These are phyloP conservation scores for Rugalucina vietnamica DNA, from an alignment of 2,888 invertebrate species.

Conservation along the genomic window DNA sequence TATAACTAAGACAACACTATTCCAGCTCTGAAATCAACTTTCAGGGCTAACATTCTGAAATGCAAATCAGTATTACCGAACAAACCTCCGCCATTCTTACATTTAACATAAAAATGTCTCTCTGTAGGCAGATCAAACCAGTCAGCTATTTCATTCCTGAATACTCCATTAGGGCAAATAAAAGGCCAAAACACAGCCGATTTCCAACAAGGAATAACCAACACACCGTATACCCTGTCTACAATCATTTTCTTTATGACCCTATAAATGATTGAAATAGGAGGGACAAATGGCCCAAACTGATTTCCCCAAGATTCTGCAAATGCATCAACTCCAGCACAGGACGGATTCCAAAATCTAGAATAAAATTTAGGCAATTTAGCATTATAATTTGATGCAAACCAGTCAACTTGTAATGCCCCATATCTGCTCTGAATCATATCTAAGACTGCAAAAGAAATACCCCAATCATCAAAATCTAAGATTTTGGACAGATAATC, in stretches of 20 bases:
- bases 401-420: constrained; percentile 35
- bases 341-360: constrained; percentile 42
- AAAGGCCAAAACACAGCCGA: not conserved
- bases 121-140: not conserved
- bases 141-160: not conserved
- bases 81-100: not conserved
- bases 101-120: not conserved
- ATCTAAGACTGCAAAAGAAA: constrained; percentile 24
- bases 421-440: constrained; percentile 27
- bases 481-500: constrained; percentile 38
- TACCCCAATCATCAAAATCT: constrained; percentile 55
- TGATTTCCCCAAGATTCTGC: not conserved
- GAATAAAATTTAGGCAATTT: constrained; percentile 43
- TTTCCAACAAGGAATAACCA: constrained; percentile 11
- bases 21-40: constrained; percentile 22
- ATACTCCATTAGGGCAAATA: not conserved
- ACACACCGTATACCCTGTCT: not conserved
- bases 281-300: constrained; percentile 15
- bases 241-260: constrained; percentile 7
- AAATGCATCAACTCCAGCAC: constrained; percentile 36
- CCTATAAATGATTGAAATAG: constrained; percentile 6
- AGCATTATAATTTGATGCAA: constrained; percentile 33
- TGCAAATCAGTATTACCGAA: constrained; percentile 26
- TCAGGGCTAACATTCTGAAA: constrained; percentile 36
- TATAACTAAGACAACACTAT: too few relatives aligned